Base-by-base conservation (phyloP, 2,113 vertebrate genomes). In the human (Homo sapiens) region DNA sequence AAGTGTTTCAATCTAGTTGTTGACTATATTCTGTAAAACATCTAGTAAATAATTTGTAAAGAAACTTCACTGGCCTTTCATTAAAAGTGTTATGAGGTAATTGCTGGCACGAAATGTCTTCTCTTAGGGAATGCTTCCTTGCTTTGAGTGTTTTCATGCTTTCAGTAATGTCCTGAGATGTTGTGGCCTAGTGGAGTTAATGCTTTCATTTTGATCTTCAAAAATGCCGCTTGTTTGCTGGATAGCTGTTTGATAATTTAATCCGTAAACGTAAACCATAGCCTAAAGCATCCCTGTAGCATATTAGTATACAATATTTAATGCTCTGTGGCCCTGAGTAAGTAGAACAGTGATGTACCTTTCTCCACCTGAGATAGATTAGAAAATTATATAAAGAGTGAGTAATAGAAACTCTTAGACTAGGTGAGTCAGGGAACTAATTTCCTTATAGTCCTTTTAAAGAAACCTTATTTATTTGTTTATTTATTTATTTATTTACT, bases 121-220 rank as follows among this genome's bases (percentile, higher is more conserved):
- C 61, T 57, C 82, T 83, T 70, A 75, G 84, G 75, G 89, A 94
- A 91, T 80, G 80, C 61, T 87, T 93, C 38, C 52, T 83, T n/a
- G 32, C 78, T 73, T 18, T 32, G 45, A 18, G 23, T 72, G 82
- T 89, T 89, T 89, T 52, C 78, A 25, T 89, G 86, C 40, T 81
- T 93, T 81, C 55, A 52, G 0, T 55, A 40, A 35, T 5, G 61
- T 38, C 75, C 80, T 73, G 72, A 94, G 48, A 95, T 55, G 4
- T 20, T 17, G 72, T 68, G 87, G 61, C 66, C 55, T 35, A 8
- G 40, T 57, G 89, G 23, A 43, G 38, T 73, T 88, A 76, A 18
- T 88, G 35, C 48, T 38, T 96, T 90, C n/a, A 48, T 70, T 94
- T 96, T 84, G 45, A 50, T 96, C 82, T 91, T 85, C 52, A 50